Base-by-base conservation (phyloP, 2,888 invertebrate species). In the Miltochrista miniata region DNA sequence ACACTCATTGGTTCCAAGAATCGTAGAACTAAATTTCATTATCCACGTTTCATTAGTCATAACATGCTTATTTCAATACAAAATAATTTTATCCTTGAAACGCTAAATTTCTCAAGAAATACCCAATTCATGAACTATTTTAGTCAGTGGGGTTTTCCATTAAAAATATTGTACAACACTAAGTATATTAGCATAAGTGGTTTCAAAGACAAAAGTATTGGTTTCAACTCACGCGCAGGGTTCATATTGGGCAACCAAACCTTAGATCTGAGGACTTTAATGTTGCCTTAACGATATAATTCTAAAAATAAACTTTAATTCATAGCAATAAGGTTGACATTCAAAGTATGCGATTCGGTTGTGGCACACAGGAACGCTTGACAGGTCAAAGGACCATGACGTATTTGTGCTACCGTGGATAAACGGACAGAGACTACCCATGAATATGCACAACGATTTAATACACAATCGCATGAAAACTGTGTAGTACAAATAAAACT, bases 391-490 rank as follows among this genome's bases (percentile, higher is more conserved):
- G 73, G 72, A 81, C 83, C 85, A 81, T 87, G 83, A 80, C 85
- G 79, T 75, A 72, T 81, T 83, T 83, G 79, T 84, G 81, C 74
- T 74, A 86, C 87, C 89, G 84, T 88, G 84, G 70, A 82, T 86
- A 90, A 90, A 87, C 77, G 85, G 81, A 82, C 87, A 82, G 66
- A 83, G 77, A 55, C 61, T 68, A 68, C 71, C 74, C 61, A 66
- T 65, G 79, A 79, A 85, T 82, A 81, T 75, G 79, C 76, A 81
- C 80, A 81, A 63, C 68, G 73, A 81, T 78, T 74, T 80, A 79
- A 74, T 76, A 81, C 73, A 72, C 73, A 77, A 72, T 74, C 70
- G 63, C 60, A 65, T 66, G 61, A 63, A 69, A 65, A 64, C 58
- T 60, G 59, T 60, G 59, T 48, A 54, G 60, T 62, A 61, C 29